Conservation (phyloP, 2,113 vertebrate genomes). For the Austrofundulus limnaeus region DNA sequence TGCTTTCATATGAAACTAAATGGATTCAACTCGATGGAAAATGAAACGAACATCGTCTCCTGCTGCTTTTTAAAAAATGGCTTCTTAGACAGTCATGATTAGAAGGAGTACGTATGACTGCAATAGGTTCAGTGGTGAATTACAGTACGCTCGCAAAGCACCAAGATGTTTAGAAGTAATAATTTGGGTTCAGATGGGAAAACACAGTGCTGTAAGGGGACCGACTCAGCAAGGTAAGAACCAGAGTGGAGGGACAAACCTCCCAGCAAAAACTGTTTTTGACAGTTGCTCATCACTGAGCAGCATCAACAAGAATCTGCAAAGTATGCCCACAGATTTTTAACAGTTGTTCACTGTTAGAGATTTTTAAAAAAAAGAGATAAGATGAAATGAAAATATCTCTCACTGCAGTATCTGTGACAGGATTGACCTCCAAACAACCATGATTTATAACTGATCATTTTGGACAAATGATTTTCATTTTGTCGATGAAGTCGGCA, state of each 20-base stretch:
- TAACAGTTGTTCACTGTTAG: conserved; percentile 20
- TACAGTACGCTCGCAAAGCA: conserved; percentile 54
- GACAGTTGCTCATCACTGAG: conserved; percentile 6
- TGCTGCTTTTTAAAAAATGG: conserved; percentile 14
- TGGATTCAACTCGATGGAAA: neutral
- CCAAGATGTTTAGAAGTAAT: conserved; percentile 53
- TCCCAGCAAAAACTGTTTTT: conserved; percentile 1
- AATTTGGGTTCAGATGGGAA: neutral
- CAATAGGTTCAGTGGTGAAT: conserved; percentile 36
- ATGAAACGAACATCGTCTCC: neutral
- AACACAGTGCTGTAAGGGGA: conserved; percentile 20
- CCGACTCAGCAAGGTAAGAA: conserved; percentile 10
- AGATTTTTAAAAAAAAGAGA: neutral
- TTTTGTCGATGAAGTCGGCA: conserved; percentile 28
- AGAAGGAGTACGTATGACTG: conserved; percentile 2
- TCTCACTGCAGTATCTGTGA: conserved; percentile 2
- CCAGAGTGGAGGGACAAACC: conserved; percentile 4
- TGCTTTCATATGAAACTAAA: conserved; percentile 58
- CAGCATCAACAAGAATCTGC: conserved; percentile 14
- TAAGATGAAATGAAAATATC: conserved; percentile 4
- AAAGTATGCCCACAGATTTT: conserved; percentile 11
- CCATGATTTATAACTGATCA: too few species aligned
- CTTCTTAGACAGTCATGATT: conserved; percentile 11
- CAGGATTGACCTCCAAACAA: too few species aligned
- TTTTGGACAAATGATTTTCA: conserved; percentile 8